Conservation (phyloP, 2,113 vertebrate species). For the Cyprinodon variegatus region DNA sequence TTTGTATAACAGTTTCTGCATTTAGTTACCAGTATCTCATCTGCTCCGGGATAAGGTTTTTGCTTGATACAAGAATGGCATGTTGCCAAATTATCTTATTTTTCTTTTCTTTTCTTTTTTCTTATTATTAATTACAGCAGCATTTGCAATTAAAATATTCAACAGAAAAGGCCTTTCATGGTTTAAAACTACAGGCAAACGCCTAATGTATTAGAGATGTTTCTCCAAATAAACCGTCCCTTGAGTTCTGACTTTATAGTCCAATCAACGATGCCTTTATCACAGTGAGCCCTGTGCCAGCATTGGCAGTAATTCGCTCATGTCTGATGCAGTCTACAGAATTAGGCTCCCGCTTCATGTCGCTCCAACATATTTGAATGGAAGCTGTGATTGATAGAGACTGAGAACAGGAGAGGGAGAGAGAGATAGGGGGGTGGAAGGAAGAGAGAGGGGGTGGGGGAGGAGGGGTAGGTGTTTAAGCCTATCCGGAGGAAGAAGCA, state of each 20-base stretch:
- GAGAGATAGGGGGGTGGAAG: neutral
- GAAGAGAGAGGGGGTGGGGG: slow-evolving; percentile 24
- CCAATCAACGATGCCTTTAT: slow-evolving; percentile 52
- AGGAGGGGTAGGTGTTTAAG: slow-evolving; percentile 28
- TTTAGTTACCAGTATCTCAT: neutral
- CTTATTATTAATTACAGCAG: neutral
- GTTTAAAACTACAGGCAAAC: slow-evolving; percentile 36
- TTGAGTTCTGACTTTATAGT: slow-evolving; percentile 31
- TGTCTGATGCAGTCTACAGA: slow-evolving; percentile 30
- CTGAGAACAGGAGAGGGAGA: slow-evolving; percentile 15
- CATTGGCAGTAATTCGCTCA: slow-evolving; percentile 29
- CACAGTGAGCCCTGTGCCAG: slow-evolving; percentile 44
- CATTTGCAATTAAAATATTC: slow-evolving; percentile 22
- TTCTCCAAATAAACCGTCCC: neutral
- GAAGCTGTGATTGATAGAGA: slow-evolving; percentile 56
- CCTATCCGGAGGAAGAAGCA: slow-evolving; percentile 60
- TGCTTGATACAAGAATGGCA: neutral
- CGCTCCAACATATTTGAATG: slow-evolving; percentile 53
- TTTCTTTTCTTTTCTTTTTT: slow-evolving; percentile 8
- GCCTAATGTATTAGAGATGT: neutral
- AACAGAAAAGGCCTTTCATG: slow-evolving; percentile 40
- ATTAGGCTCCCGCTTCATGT: slow-evolving; percentile 30
- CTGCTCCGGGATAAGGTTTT: neutral
- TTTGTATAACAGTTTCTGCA: neutral
- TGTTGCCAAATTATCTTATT: slow-evolving; percentile 29